Base-by-base conservation (phyloP, 2,888 invertebrate species). In the Endotricha flammealis region DNA sequence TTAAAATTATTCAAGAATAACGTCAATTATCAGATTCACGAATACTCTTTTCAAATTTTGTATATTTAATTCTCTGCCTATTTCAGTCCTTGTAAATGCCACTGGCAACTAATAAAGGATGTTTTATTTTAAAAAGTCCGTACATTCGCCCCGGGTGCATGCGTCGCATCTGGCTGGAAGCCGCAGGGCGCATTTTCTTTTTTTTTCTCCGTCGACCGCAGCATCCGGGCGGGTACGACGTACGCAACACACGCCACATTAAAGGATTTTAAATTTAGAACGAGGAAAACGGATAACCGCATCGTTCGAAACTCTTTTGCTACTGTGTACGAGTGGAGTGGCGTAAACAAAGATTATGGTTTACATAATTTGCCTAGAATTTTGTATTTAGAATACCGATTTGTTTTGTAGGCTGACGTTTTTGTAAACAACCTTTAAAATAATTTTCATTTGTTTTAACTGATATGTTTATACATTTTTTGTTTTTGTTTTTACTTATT, bases 261-360 rank as follows among this genome's bases (percentile, higher is more conserved):
- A 74, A 74, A 75, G 61, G 61, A 57, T 62, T 71, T 69, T 74
- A 76, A 66, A 73, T 70, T 61, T 77, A 78, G 76, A 70, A 64
- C 58, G 47, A 59, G 67, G 65, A 69, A 69, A 71, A 68, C 46
- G 51, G 44, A 50, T 50, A 48, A 48, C 48, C 52, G 46, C 57
- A 50, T 9, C 35, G 27, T 28, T 34, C 35, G 22, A 25, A 17
- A 14, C 25, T 13, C 22, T 9, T 25, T 29, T 28, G 23, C 13
- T 8, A 9, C 16, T 29, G 3, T 7, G 5, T 14, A 12, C 9
- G 14, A 16, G 24, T 36, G 16, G 17, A 25, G 29, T 30, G 30
- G 12, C 6, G 22, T 29, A 23, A 29, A 35, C 22, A 23, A 22
- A 22, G 25, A 1, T 17, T 14, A 11, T 24, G 17, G 20, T 14